Conservation (phyloP, 1,140 invertebrate genomes). For the Psilanteris sp. region DNA sequence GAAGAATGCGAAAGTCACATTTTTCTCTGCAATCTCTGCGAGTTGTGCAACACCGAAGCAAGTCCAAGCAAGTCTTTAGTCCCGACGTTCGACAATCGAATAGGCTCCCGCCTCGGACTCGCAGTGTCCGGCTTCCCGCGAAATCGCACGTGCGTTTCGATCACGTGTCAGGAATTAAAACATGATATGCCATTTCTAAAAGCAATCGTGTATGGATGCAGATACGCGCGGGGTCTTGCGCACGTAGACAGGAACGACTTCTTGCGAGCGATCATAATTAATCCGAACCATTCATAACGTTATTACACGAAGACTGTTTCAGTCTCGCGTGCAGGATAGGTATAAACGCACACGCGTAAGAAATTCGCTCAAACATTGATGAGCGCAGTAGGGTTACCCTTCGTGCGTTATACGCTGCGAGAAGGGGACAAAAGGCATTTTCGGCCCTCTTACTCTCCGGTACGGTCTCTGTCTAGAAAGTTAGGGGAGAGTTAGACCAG, state of each 20-base stretch:
- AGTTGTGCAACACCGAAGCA: no score
- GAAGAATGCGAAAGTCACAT: no score
- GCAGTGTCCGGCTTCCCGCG: neutral
- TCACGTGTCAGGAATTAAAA: no score
- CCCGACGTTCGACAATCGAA: no score
- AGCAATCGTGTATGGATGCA: neutral
- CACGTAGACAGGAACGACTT: neutral
- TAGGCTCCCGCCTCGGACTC: no score
- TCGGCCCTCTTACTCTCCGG: constrained; percentile 70
- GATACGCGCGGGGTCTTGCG: no score
- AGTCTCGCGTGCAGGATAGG: constrained; percentile 36
- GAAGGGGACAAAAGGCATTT: constrained; percentile 78
- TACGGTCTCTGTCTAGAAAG: constrained; percentile 72
- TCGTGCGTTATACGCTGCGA: constrained; percentile 69
- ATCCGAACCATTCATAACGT: constrained; percentile 44
- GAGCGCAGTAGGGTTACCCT: constrained; percentile 66
- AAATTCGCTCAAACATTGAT: constrained; percentile 70
- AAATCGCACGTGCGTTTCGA: constrained; percentile 7
- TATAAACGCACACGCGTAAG: constrained; percentile 55
- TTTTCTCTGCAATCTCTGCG: no score
- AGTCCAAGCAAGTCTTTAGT: no score
- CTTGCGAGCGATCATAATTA: constrained; percentile 50
- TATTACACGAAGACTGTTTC: constrained; percentile 43
- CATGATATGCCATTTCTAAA: no score
- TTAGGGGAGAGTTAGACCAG: constrained; percentile 78